Percentiles rank a stretch among this genome's conserved stretches.
Conservation (phyloP, 2,888 invertebrate species). For the Hirtodrosophila alboralis region DNA sequence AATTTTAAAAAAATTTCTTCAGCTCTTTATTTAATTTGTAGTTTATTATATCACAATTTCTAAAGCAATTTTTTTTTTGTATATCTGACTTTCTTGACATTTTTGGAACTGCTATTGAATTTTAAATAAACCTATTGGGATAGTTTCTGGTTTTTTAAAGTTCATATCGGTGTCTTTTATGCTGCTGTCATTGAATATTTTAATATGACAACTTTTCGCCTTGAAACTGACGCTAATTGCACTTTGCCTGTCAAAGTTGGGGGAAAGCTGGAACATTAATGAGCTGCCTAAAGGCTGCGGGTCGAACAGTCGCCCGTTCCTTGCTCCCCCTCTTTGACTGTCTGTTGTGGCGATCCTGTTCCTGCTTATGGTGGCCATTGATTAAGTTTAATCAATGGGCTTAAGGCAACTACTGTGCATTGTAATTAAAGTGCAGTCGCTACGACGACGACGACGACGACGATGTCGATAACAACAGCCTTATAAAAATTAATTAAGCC, state of each 20-base stretch:
- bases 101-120: too few relatives aligned
- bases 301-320: too few relatives aligned
- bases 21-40: too few relatives aligned
- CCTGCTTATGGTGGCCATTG: constrained; percentile 76
- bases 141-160: constrained; percentile 13
- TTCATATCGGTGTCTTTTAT: constrained; percentile 22
- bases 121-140: too few relatives aligned
- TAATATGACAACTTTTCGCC: constrained; percentile 73
- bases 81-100: not conserved
- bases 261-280: constrained; percentile 70
- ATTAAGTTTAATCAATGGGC: constrained; percentile 78
- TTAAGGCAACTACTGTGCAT: constrained; percentile 77
- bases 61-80: too few relatives aligned
- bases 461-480: constrained; percentile 64
- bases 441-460: constrained; percentile 2
- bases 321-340: too few relatives aligned
- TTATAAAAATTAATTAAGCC: constrained; percentile 78
- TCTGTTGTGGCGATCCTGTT: constrained; percentile 29
- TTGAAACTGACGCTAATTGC: constrained; percentile 70
- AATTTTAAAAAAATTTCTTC: too few relatives aligned
- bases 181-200: constrained; percentile 72
- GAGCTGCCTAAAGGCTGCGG: constrained; percentile 54
- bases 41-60: too few relatives aligned
- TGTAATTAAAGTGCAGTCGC: constrained; percentile 74
- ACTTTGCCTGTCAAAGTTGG: constrained; percentile 72